Base-by-base conservation (phyloP, 92 coral and sea anemone genomes). In the Zoanthus sociatus region DNA sequence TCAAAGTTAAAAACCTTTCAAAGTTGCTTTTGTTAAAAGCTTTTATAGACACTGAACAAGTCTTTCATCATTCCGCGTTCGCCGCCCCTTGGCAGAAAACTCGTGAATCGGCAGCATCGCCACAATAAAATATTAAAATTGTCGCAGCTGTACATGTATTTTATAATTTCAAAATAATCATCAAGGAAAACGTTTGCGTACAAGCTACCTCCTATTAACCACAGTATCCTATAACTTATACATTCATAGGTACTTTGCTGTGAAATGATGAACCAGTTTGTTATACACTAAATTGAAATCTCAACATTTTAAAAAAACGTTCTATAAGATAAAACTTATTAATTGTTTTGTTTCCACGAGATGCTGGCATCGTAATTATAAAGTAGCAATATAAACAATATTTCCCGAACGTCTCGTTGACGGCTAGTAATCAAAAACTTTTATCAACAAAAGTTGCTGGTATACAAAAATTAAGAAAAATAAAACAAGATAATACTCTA, bases 331-430 rank as follows among this genome's bases (percentile, higher is more conserved):
- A 50, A 26, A 17, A 63, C n/a, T 7, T 12, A 61, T 42, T 20
- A 33, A 20, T 46, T 64, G 18, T 45, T 6, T 78, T 78, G 6
- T 64, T 42, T 44, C 58, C 72, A 58, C 20, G 32, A 46, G 20
- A 71, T 60, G 85, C 75, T 66, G 85, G 56, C 20, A 66, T 20
- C 31, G 75, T 63, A 66, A 37, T 45, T 44, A 54, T 47, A 66
- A 81, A 67, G 75, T 20, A 66, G 33, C 61, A 81, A 81, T 81
- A 81, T 81, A 81, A 17, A 11, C n/a, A 81, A 67, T 67, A 46
- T 64, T 67, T 71, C 85, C 54, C 58, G 12, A 70, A 66, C 46
- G 73, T 81, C 46, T 46, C 75, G 66, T 81, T 81, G 50, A 67
- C 56, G 63, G 20, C 63, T 46, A 47, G 15, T 45, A 77, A 77